These are phyloP conservation scores for Agonopterix alstromeriana DNA, from an alignment of 2,888 invertebrate genomes.

Conservation along the genomic window DNA sequence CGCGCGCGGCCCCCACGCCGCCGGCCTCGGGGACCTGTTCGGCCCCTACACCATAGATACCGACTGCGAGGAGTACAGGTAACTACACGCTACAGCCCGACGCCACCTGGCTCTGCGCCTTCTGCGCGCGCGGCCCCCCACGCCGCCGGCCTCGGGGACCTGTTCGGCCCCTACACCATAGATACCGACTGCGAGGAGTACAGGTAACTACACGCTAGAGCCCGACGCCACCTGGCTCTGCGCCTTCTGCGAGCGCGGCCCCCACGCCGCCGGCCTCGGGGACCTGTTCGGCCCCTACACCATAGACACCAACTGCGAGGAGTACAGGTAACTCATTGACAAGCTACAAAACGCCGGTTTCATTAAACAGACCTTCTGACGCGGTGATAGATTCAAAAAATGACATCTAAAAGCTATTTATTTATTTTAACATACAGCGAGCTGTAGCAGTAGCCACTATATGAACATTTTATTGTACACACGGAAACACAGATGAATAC, in stretches of 20 bases:
- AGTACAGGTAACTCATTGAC: no score
- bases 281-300: slow-evolving; percentile 95
- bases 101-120: slow-evolving; percentile 91
- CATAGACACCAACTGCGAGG: slow-evolving; percentile 81
- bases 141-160: slow-evolving; percentile 81
- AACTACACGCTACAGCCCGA: slow-evolving; percentile 76
- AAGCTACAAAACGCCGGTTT: no score
- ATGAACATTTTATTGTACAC: no score
- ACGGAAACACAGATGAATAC: no score
- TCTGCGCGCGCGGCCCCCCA: slow-evolving; percentile 87
- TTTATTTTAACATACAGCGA: no score
- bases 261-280: slow-evolving; percentile 76
- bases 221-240: no score
- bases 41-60: slow-evolving; percentile 90
- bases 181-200: slow-evolving; percentile 83
- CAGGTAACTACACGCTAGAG: slow-evolving; percentile 37
- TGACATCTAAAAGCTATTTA: no score
- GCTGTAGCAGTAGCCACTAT: no score
- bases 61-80: slow-evolving; percentile 80
- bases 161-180: slow-evolving; percentile 93
- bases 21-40: slow-evolving; percentile 88
- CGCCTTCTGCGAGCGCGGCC: no score
- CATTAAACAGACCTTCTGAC: no score
- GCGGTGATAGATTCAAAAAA: no score
- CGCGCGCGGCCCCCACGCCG: slow-evolving; percentile 79